Evolutionary conservation across 2,797 vertebrate genomes (phyloP).

Genomic region (Cynodonichthys magdalenae): DNA sequence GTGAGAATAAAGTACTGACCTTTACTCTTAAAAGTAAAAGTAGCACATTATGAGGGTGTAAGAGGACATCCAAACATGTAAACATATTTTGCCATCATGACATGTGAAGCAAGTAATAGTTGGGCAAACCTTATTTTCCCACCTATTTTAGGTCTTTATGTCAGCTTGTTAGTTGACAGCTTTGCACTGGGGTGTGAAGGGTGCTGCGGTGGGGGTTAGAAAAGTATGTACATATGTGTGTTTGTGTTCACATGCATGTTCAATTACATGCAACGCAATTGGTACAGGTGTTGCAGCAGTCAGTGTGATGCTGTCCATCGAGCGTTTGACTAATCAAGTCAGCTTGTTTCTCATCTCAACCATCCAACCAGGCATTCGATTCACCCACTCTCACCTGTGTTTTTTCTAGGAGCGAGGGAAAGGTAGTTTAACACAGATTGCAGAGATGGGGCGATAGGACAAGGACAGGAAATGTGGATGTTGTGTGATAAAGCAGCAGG

Average conservation of each 20-base stretch:
- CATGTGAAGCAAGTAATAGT: slow-evolving; percentile 52
- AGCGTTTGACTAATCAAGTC: slow-evolving; percentile 16
- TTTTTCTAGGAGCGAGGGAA: slow-evolving; percentile 16
- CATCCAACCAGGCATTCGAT: slow-evolving; percentile 10
- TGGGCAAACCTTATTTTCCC: slow-evolving; percentile 46
- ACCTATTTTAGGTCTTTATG: slow-evolving; percentile 59
- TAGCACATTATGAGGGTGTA: slow-evolving; percentile 25
- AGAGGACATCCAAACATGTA: slow-evolving; percentile 18
- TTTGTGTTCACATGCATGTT: slow-evolving; percentile 36
- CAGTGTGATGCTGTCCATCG: slow-evolving; percentile 7
- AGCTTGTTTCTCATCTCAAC: slow-evolving; percentile 37
- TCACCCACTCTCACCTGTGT: slow-evolving; percentile 22
- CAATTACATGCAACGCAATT: slow-evolving; percentile 26
- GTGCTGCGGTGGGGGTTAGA: slow-evolving; percentile 52
- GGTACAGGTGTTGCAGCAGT: slow-evolving; percentile 9
- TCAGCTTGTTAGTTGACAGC: slow-evolving; percentile 51
- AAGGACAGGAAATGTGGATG: slow-evolving; percentile 60
- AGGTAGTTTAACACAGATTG: slow-evolving; percentile 37
- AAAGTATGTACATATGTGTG: slow-evolving; percentile 9
- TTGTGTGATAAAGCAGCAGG: slow-evolving; percentile 64
- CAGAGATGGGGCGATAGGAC: slow-evolving; percentile 42
- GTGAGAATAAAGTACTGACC: slow-evolving; percentile 28
- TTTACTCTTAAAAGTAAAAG: slow-evolving; percentile 1
- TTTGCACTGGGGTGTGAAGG: slow-evolving; percentile 59
- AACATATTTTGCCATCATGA: not conserved